Percentiles rank a stretch among this genome's conserved stretches.
Conservation (phyloP, 2,797 vertebrate species). For the Pangasius macronema region DNA sequence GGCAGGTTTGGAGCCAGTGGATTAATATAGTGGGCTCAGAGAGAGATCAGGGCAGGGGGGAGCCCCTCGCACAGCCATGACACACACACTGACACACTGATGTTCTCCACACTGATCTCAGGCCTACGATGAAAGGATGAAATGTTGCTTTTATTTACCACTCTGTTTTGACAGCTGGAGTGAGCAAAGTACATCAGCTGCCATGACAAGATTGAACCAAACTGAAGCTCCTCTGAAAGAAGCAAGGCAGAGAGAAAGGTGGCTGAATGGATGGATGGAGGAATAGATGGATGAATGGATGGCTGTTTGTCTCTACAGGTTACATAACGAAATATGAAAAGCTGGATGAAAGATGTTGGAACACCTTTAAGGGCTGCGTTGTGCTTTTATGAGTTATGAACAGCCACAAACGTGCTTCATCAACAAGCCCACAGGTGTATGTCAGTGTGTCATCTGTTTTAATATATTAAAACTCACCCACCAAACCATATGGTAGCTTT, state of each 20-base stretch:
- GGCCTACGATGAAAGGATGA: slow-evolving; percentile 46
- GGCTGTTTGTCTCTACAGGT: slow-evolving; percentile 20
- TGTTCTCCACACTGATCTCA: slow-evolving; percentile 32
- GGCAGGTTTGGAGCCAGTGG: slow-evolving; percentile 45
- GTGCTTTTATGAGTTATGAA: slow-evolving; percentile 18
- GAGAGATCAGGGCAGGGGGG: slow-evolving; percentile 33
- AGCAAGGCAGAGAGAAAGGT: slow-evolving; percentile 17
- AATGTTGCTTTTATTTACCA: slow-evolving; percentile 59
- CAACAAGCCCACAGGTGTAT: slow-evolving; percentile 9
- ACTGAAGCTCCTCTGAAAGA: slow-evolving; percentile 34
- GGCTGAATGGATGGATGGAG: not conserved
- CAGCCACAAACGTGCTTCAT: not conserved
- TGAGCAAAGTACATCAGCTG: slow-evolving; percentile 51
- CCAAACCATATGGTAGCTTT: not conserved
- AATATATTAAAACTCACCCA: slow-evolving; percentile 34
- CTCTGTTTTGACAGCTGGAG: slow-evolving; percentile 60
- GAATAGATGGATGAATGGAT: not conserved
- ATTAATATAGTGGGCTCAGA: slow-evolving; percentile 52
- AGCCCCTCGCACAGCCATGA: slow-evolving; percentile 51
- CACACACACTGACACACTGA: slow-evolving; percentile 43
- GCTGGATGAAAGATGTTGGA: not conserved
- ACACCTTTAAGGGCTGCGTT: not conserved
- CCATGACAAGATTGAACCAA: slow-evolving; percentile 43
- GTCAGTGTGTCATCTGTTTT: not conserved
- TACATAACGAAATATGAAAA: slow-evolving; percentile 25